Base-by-base conservation (phyloP, 2,113 vertebrate species). In the Strigops habroptila region DNA sequence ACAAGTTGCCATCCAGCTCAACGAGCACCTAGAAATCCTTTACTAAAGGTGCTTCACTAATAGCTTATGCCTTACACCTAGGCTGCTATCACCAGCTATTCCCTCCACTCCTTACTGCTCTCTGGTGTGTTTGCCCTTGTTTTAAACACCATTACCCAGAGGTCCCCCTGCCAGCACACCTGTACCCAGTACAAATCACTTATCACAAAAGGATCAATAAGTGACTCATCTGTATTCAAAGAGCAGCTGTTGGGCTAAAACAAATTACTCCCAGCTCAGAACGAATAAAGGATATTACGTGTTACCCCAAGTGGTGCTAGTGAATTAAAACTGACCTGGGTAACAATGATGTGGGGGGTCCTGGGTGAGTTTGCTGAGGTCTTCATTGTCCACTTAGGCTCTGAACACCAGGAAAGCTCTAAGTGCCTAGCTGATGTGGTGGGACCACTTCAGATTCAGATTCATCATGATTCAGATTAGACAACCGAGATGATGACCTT, bases 51-150 rank as follows among this genome's bases (percentile, higher is more conserved):
- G 2, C 19, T 68, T 21, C 43, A 63, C 19, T 7, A 3, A 17
- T 2, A 28, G 11, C 25, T 57, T 18, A 2, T 3, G 22, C 37
- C n/a, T 75, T 65, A 10, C 7, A 8, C 8, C 3, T 1, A 17
- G 2, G 2, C 6, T 5, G 2, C 23, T 12, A 41, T 6, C 1
- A 17, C 3, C 1, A 25, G 3, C 10, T 49, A 8, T 2, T 6
- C 5, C 3, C 7, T 4, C 3, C 14, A 15, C 1, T 7, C 4
- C 12, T 12, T 3, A 2, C 4, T 7, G 0, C 18, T 62, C 6
- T 5, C 41, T 9, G 0, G 0, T 3, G 0, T 7, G 6, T 14
- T 15, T 63, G 18, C 52, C 41, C 52, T 63, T 31, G 22, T 18
- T 30, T 71, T 49, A 71, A 79, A 68, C 6, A 21, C 4, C 22